Base-by-base conservation (phyloP, 1,140 invertebrate genomes). In the Trichonephila clavipes region DNA sequence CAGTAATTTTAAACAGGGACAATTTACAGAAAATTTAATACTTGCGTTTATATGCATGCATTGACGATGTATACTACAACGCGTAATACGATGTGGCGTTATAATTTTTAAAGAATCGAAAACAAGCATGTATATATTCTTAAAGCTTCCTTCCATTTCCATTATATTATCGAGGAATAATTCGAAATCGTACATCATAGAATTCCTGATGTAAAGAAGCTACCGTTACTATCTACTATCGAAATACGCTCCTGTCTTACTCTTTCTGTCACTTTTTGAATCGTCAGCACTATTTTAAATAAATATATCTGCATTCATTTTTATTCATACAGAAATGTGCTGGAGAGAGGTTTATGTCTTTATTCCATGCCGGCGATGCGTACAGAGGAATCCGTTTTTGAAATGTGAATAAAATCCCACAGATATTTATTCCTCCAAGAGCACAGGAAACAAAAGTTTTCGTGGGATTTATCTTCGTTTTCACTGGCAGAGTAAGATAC, bases 331-430 rank as follows among this genome's bases (percentile, higher is more conserved):
- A 16, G 69, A 72, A 72, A 72, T 72, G 28, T 24, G 28, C 69
- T 28, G 24, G 69, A 72, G 14, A 72, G 14, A 16, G 16, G 69
- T 24, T 72, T 72, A 72, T 72, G 24, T 72, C 69, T 72, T 34
- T 34, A 72, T 72, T 34, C 69, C 69, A 34, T 28, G 69, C 14
- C 69, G 28, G 3, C 69, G 69, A 72, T 72, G 69, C n/a, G 24
- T 34, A 28, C 69, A 28, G 69, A 4, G 16, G 69, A 72, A 72
- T 72, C n/a, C 24, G 69, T 72, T 72, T 72, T 72, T 34, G 28
- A 72, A 72, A 72, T 72, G 69, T 72, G 69, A 72, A 72, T 72
- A 72, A 72, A 72, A 72, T 72, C 28, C 28, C 28, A 24, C 14
- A 34, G 69, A 72, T 72, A 72, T 72, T 72, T 72, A 72, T 72